Evolutionary conservation across 2,888 invertebrate species (phyloP).

Genomic region (Germaria angustata): DNA sequence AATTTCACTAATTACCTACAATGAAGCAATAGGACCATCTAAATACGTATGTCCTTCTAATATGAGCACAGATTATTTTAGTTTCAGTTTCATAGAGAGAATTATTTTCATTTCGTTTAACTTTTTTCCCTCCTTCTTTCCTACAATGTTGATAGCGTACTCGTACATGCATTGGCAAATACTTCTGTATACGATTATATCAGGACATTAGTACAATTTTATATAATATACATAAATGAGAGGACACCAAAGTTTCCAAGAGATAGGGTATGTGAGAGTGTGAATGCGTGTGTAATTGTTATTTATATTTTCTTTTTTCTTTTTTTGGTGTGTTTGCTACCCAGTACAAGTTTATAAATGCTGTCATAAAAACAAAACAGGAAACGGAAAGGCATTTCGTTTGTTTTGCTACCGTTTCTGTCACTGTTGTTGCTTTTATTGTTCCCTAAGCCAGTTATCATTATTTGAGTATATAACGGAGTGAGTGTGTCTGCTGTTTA

Average conservation of each 20-base stretch:
- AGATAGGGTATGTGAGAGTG: not conserved
- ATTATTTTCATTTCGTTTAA: constrained; percentile 21
- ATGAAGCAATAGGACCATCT: not conserved
- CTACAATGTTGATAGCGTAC: constrained; percentile 1
- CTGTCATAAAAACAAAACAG: constrained; percentile 68
- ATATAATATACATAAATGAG: constrained; percentile 14
- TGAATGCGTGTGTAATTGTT: constrained; percentile 44
- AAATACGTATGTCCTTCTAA: not conserved
- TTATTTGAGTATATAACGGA: not conserved
- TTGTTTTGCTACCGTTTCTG: constrained; percentile 42
- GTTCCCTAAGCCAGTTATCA: constrained; percentile 53
- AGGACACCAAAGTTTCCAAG: not conserved
- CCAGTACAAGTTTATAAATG: constrained; percentile 55
- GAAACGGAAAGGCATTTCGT: constrained; percentile 67
- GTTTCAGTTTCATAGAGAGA: constrained; percentile 14
- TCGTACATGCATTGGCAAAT: not conserved
- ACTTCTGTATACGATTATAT: not conserved
- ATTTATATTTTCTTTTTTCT: constrained; percentile 40
- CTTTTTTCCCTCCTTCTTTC: not conserved
- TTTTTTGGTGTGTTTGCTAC: constrained; percentile 26
- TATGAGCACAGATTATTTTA: constrained; percentile 24
- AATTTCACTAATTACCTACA: not conserved
- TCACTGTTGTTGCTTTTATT: constrained; percentile 10
- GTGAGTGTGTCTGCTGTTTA: not conserved
- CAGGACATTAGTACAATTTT: constrained; percentile 8